Conservation (phyloP, 2,888 invertebrate genomes). For the Teleogryllus oceanicus region DNA sequence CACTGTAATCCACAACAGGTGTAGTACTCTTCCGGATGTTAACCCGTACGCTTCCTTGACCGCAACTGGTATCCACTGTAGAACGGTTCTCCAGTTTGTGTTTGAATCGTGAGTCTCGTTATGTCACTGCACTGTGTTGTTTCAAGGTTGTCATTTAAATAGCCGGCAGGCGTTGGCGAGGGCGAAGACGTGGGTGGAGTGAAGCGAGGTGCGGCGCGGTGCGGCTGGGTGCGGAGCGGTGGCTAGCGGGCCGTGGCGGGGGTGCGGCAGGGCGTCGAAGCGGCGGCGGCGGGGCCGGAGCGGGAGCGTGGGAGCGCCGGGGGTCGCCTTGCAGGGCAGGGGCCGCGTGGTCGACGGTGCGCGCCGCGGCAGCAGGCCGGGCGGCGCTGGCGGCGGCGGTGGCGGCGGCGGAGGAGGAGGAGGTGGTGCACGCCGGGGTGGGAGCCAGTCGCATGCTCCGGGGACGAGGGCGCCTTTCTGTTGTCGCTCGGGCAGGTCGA, state of each 20-base stretch:
- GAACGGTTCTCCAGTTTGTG: not conserved
- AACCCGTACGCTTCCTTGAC: not conserved
- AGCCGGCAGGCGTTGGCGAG: not conserved
- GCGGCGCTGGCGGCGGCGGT: not conserved
- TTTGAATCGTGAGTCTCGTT: not conserved
- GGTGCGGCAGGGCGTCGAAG: not conserved
- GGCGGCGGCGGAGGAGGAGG: not conserved
- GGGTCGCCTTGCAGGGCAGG: not conserved
- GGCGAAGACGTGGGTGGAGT: not conserved
- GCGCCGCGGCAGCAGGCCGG: not conserved
- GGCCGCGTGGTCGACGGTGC: not conserved
- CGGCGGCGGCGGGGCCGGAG: not conserved
- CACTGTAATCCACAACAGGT: not conserved
- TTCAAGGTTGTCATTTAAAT: slow-evolving; percentile 7
- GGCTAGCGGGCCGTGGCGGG: not conserved
- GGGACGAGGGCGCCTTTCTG: not conserved
- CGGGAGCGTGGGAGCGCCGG: not conserved
- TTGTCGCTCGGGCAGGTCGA: not conserved
- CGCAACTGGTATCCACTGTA: not conserved
- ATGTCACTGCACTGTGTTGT: slow-evolving; percentile 18
- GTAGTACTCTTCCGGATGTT: not conserved
- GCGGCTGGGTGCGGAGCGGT: not conserved
- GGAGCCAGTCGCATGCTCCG: not conserved
- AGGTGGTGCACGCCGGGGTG: not conserved
- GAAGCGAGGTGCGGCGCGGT: not conserved